These are phyloP conservation scores for Sebastolobus altivelis DNA, from an alignment of 2,797 vertebrate genomes.

Conservation along the genomic window DNA sequence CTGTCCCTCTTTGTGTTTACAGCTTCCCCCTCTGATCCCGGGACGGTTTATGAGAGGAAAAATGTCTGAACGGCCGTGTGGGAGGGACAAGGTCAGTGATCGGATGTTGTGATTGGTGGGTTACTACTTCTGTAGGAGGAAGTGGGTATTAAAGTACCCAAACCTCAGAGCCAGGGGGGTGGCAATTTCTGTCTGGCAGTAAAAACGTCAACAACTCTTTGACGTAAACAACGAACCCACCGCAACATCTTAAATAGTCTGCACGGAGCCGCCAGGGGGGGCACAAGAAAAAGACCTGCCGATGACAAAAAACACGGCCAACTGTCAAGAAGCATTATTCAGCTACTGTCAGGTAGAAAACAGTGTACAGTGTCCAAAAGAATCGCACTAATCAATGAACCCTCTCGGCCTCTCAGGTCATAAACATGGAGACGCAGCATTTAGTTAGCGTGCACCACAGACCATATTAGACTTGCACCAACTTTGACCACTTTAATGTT, in stretches of 20 bases:
- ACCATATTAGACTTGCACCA: background rate
- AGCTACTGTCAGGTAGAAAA: background rate
- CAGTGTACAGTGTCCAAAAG: background rate
- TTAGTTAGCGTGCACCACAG: background rate
- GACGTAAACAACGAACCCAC: conserved; percentile 67
- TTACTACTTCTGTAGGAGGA: conserved; percentile 50
- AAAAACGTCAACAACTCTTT: conserved; percentile 72
- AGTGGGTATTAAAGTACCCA: conserved; percentile 55
- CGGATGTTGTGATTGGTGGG: conserved; percentile 58
- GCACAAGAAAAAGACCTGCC: conserved; percentile 15
- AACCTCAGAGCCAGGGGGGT: conserved; percentile 72
- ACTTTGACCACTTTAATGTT: background rate
- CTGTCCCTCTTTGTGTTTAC: conserved; percentile 62
- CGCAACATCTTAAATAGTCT: conserved; percentile 46
- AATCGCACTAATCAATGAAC: background rate
- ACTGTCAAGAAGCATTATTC: background rate
- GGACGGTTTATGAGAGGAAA: conserved; percentile 77
- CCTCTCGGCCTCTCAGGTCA: background rate
- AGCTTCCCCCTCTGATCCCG: conserved; percentile 64
- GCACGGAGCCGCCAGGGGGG: background rate
- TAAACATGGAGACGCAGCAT: background rate
- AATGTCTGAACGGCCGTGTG: conserved; percentile 45
- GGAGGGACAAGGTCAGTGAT: conserved; percentile 47
- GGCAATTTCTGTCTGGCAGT: conserved; percentile 63
- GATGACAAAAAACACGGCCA: conserved; percentile 31